A percentile compares a stretch with the other conserved stretches of the same genome.
Conservation (phyloP, 1,140 invertebrate species). For the Diachasma alloeum region DNA sequence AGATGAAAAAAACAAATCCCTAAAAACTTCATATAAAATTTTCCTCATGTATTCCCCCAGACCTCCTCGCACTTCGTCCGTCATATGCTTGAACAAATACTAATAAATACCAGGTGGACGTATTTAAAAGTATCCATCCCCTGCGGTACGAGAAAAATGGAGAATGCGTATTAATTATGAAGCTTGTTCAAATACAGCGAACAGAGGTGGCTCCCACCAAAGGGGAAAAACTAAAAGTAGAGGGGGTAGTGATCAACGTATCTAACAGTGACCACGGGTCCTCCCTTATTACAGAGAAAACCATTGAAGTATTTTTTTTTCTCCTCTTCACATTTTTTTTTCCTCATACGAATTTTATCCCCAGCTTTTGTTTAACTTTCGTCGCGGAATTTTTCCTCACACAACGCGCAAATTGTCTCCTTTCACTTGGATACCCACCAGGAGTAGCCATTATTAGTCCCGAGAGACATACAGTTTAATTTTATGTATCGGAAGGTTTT, state of each 20-base stretch:
- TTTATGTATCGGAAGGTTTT: not conserved
- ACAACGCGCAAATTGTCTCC: slow-evolving; percentile 4
- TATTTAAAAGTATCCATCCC: slow-evolving; percentile 54
- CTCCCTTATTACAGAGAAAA: slow-evolving; percentile 54
- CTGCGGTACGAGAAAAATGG: slow-evolving; percentile 44
- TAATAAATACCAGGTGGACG: slow-evolving; percentile 35
- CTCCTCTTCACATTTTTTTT: slow-evolving; percentile 34
- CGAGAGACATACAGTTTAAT: not conserved
- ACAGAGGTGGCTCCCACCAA: slow-evolving; percentile 37
- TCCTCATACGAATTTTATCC: slow-evolving; percentile 43
- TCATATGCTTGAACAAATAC: slow-evolving; percentile 23
- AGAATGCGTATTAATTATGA: slow-evolving; percentile 63
- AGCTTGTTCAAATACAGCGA: slow-evolving; percentile 59
- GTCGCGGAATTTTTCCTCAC: slow-evolving; percentile 30
- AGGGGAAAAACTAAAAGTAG: not conserved
- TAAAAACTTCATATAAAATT: not conserved
- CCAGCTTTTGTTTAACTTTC: slow-evolving; percentile 32
- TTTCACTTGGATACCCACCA: not conserved
- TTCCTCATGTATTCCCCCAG: not conserved
- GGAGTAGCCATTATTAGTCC: not conserved
- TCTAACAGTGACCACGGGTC: not conserved
- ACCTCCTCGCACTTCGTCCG: not conserved
- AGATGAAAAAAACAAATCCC: not conserved
- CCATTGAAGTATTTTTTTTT: slow-evolving; percentile 21
- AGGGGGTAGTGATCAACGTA: slow-evolving; percentile 3